Percentiles rank a stretch among this genome's conserved stretches.
Evolutionary conservation across 2,113 vertebrate species (phyloP).

Genomic region (Lonchura striata): DNA sequence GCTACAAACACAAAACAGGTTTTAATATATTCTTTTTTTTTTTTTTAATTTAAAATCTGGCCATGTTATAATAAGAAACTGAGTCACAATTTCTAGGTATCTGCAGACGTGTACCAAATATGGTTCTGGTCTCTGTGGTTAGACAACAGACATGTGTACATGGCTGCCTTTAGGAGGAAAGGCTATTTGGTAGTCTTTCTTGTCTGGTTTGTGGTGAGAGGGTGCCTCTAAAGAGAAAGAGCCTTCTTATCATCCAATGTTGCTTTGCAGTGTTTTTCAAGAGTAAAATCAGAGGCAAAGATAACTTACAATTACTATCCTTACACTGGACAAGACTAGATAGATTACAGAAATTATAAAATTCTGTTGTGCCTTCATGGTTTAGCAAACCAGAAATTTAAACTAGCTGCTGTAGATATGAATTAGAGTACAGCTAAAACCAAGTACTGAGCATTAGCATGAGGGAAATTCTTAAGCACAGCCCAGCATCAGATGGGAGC

Average conservation of each 20-base stretch:
- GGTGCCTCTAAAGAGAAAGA: not conserved
- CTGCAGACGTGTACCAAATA: not conserved
- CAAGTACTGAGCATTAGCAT: not conserved
- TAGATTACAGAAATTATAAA: not conserved
- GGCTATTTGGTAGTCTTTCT: not conserved
- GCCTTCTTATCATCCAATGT: not conserved
- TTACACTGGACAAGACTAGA: not conserved
- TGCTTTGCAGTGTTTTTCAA: not conserved
- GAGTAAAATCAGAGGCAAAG: not conserved
- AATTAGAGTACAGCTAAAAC: not conserved
- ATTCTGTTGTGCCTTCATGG: not conserved
- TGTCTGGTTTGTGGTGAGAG: not conserved
- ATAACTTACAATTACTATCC: not conserved
- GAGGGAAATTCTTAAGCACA: not conserved
- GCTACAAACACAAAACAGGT: not conserved
- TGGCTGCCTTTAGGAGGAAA: not conserved
- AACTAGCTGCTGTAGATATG: not conserved
- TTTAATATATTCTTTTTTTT: not conserved
- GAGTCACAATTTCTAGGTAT: not conserved
- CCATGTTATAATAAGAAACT: not conserved
- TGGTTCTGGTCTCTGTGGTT: not conserved
- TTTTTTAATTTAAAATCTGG: not conserved
- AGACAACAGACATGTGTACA: not conserved
- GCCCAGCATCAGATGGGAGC: not conserved
- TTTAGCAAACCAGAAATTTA: not conserved